These are phyloP conservation scores for Climacteris rufus DNA, from an alignment of 2,113 vertebrate species.

Conservation along the genomic window DNA sequence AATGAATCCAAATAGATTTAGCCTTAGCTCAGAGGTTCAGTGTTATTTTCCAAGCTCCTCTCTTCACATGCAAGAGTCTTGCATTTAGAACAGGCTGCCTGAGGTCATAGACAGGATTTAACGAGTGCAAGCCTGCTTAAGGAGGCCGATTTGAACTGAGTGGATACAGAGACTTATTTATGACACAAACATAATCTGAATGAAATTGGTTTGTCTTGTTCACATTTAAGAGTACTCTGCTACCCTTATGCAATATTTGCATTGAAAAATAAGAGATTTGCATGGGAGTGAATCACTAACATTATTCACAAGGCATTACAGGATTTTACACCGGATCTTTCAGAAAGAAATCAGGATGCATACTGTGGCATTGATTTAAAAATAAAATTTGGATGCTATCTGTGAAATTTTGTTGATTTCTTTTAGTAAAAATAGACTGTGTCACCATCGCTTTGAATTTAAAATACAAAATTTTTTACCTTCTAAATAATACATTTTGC, in stretches of 20 bases:
- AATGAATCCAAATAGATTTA: not conserved
- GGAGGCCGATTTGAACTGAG: constrained; percentile 11
- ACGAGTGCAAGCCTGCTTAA: constrained; percentile 32
- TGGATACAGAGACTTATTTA: constrained; percentile 30
- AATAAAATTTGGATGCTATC: not conserved
- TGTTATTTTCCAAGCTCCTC: not conserved
- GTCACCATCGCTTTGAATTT: not conserved
- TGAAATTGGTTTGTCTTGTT: constrained; percentile 21
- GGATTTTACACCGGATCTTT: constrained; percentile 29
- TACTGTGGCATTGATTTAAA: not conserved
- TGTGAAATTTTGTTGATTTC: not conserved
- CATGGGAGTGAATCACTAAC: constrained; percentile 36
- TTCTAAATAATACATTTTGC: not conserved
- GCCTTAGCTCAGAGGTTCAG: not conserved
- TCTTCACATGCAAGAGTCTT: constrained; percentile 9
- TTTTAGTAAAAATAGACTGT: not conserved
- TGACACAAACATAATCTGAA: constrained; percentile 37
- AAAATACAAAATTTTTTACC: not conserved
- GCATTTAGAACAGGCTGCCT: constrained; percentile 17
- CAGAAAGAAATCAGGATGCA: not conserved
- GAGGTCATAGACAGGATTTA: constrained; percentile 42
- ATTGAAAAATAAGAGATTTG: constrained; percentile 34
- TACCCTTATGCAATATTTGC: constrained; percentile 12
- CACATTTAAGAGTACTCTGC: not conserved
- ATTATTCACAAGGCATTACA: constrained; percentile 27